Evolutionary conservation across 2,888 invertebrate genomes (phyloP).

Genomic region (Noctua pronuba): DNA sequence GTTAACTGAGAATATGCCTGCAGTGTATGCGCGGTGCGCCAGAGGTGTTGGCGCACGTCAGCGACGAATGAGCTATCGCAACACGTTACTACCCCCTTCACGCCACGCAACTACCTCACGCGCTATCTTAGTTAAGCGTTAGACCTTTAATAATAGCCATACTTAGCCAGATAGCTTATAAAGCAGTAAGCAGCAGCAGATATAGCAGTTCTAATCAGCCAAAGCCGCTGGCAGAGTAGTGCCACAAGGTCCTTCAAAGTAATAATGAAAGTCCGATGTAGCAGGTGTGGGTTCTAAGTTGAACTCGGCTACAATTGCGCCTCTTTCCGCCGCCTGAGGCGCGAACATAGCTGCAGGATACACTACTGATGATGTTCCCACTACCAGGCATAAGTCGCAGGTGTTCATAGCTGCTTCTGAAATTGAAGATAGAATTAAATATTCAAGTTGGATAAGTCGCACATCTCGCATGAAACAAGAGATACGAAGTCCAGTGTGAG

Average conservation of each 20-base stretch:
- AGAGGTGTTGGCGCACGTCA: neutral
- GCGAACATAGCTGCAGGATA: conserved; percentile 97
- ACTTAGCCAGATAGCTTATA: neutral
- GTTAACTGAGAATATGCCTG: neutral
- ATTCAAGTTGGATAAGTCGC: neutral
- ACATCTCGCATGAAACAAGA: no score
- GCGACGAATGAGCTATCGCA: neutral
- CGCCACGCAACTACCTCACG: neutral
- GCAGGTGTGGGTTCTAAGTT: conserved; percentile 86
- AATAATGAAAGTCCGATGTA: conserved; percentile 84
- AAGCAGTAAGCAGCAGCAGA: neutral
- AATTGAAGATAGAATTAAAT: conserved; percentile 52
- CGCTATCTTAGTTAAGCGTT: neutral
- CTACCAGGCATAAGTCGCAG: conserved; percentile 95
- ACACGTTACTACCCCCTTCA: neutral
- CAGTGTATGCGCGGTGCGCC: neutral
- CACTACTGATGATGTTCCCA: conserved; percentile 96
- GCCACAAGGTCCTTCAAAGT: conserved; percentile 88
- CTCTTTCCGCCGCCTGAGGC: conserved; percentile 93
- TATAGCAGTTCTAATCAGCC: conserved; percentile 66
- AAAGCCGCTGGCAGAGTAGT: conserved; percentile 82
- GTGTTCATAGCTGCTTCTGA: conserved; percentile 91
- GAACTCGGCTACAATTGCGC: conserved; percentile 89
- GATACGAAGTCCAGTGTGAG: no score
- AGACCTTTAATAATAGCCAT: neutral